Conservation (phyloP, 2,888 invertebrate species). For the Himalopsyche japonica region DNA sequence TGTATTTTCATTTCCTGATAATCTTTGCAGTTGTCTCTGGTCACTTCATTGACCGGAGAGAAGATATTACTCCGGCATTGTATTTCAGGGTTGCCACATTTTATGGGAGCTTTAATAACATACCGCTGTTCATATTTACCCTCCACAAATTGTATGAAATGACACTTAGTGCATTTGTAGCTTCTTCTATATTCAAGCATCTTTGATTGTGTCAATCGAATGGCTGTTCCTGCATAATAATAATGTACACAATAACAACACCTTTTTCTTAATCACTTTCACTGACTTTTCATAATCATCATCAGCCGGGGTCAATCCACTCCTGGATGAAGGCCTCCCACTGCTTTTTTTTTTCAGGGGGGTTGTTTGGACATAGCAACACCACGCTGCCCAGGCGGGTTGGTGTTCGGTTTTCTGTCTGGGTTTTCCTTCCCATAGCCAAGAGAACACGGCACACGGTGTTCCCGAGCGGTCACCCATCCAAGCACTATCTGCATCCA, state of each 20-base stretch:
- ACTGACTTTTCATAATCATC: too few relatives aligned
- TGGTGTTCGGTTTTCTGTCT: too few relatives aligned
- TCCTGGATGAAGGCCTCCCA: too few relatives aligned
- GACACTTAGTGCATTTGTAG: slow-evolving; percentile 78
- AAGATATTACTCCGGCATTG: slow-evolving; percentile 63
- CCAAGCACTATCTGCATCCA: too few relatives aligned
- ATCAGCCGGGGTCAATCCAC: too few relatives aligned
- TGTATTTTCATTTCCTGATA: slow-evolving; percentile 87
- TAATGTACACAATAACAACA: not conserved
- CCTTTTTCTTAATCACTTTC: too few relatives aligned
- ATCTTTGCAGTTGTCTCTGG: slow-evolving; percentile 72
- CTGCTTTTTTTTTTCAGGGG: too few relatives aligned
- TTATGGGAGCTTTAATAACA: slow-evolving; percentile 59
- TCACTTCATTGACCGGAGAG: slow-evolving; percentile 57
- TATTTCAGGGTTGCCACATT: slow-evolving; percentile 59
- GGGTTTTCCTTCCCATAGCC: too few relatives aligned
- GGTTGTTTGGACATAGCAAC: too few relatives aligned
- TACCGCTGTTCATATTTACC: slow-evolving; percentile 72
- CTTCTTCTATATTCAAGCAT: slow-evolving; percentile 75
- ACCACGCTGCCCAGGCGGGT: too few relatives aligned
- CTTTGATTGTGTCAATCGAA: slow-evolving; percentile 73
- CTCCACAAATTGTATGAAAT: slow-evolving; percentile 65
- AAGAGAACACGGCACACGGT: too few relatives aligned
- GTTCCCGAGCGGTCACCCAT: too few relatives aligned
- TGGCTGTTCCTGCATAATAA: slow-evolving; percentile 68